These are phyloP conservation scores for Bombus superbus DNA, from an alignment of 1,140 invertebrate species.

Conservation along the genomic window DNA sequence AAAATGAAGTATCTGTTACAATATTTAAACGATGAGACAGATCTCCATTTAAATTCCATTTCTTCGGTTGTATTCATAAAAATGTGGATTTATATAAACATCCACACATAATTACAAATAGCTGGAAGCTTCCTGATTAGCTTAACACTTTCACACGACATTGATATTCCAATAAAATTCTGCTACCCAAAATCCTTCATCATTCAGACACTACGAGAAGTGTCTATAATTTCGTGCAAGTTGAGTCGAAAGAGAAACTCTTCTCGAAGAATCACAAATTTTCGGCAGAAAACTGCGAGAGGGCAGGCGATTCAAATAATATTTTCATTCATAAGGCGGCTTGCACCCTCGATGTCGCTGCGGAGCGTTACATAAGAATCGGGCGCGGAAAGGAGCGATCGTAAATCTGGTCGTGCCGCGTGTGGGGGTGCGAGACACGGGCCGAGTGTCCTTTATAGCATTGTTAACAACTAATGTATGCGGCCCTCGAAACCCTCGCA, in stretches of 20 bases:
- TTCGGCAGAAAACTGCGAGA: not conserved
- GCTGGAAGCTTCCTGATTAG: not conserved
- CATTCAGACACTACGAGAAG: not conserved
- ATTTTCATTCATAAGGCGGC: constrained; percentile 32
- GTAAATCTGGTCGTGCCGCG: constrained; percentile 72
- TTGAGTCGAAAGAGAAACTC: not conserved
- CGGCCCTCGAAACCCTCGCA: constrained; percentile 71
- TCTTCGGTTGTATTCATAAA: too few relatives aligned
- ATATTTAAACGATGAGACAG: too few relatives aligned
- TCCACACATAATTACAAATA: not conserved
- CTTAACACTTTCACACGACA: too few relatives aligned
- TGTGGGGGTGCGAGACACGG: constrained; percentile 64
- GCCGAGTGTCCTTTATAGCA: constrained; percentile 83
- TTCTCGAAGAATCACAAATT: not conserved
- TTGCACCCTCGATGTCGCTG: constrained; percentile 36
- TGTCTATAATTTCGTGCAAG: not conserved
- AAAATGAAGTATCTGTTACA: too few relatives aligned
- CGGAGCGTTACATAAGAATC: constrained; percentile 74
- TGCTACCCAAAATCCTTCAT: not conserved
- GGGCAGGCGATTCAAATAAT: not conserved
- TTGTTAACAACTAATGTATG: constrained; percentile 84
- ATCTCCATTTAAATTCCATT: too few relatives aligned
- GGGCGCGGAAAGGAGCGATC: constrained; percentile 71
- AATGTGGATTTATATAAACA: not conserved
- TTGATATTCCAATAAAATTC: too few relatives aligned